Conservation (phyloP, 1,140 invertebrate genomes). For the Chymomyza costata region DNA sequence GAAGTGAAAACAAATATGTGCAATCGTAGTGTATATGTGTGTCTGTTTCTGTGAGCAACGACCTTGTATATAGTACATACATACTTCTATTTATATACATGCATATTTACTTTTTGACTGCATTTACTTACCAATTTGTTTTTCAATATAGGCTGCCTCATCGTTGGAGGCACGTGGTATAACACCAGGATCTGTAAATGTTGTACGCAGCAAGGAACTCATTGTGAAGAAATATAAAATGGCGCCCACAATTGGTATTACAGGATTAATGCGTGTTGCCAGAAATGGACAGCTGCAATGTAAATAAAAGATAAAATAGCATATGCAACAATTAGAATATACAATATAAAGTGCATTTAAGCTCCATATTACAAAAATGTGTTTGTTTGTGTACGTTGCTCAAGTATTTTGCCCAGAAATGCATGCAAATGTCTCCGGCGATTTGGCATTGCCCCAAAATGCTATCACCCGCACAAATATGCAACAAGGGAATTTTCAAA, state of each 20-base stretch:
- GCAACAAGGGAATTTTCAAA: slow-evolving; percentile 33
- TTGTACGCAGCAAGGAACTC: slow-evolving; percentile 91
- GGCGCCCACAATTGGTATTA: slow-evolving; percentile 91
- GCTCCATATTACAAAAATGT: too few species aligned
- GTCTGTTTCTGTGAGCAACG: slow-evolving; percentile 27
- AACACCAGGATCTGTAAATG: slow-evolving; percentile 96
- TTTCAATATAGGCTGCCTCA: slow-evolving; percentile 95
- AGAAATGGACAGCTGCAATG: slow-evolving; percentile 92
- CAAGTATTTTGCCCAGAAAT: slow-evolving; percentile 31
- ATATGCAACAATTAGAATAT: slow-evolving; percentile 6
- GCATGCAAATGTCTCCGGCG: slow-evolving; percentile 33
- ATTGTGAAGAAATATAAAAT: slow-evolving; percentile 93
- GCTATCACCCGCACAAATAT: slow-evolving; percentile 39
- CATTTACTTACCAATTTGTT: slow-evolving; percentile 82
- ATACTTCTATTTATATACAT: too few species aligned
- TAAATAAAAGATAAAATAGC: slow-evolving; percentile 6
- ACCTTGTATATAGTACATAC: slow-evolving; percentile 45
- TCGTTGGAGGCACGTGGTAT: slow-evolving; percentile 92
- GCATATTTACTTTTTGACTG: neutral
- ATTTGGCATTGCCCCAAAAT: slow-evolving; percentile 52
- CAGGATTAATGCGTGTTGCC: slow-evolving; percentile 85
- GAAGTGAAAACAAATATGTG: slow-evolving; percentile 67
- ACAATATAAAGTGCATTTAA: slow-evolving; percentile 21
- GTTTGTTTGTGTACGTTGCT: too few species aligned
- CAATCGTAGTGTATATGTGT: slow-evolving; percentile 20